phyloP scores from a whole-genome alignment of 2,797 vertebrate genomes.

The Esox masquinongy region DNA sequence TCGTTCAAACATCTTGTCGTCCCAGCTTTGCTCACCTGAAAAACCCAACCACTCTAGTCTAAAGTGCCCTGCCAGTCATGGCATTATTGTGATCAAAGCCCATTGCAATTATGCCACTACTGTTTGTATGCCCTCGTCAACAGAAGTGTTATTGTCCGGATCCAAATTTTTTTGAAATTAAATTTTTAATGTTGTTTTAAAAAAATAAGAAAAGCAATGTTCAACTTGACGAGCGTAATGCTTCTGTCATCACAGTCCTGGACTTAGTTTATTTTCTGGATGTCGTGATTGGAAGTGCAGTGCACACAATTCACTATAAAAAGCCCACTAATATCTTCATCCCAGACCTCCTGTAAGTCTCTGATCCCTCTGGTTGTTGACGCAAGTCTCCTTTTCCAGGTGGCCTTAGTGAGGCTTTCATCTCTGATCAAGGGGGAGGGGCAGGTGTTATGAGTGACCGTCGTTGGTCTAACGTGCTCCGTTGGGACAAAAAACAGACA shows the following conservation, averaged over 20 bases:
- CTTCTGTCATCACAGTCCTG: neutral
- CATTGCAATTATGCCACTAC: neutral
- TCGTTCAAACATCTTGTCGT: neutral
- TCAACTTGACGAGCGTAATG: neutral
- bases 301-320: constrained; percentile 1
- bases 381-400: neutral
- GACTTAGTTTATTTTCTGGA: constrained; percentile 7
- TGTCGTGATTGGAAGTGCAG: neutral
- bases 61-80: neutral
- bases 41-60: neutral
- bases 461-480: constrained; percentile 12
- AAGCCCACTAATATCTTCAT: constrained; percentile 14
- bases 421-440: neutral
- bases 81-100: neutral
- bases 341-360: constrained; percentile 19
- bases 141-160: neutral
- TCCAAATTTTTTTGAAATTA: neutral
- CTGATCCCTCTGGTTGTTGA: constrained; percentile 22
- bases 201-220: neutral
- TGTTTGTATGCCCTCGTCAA: neutral
- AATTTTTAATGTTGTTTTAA: neutral
- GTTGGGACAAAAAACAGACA: constrained; percentile 30
- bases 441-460: constrained; percentile 20
- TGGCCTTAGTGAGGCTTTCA: constrained; percentile 10
- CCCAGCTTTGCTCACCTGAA: neutral